Evolutionary conservation across 2,888 invertebrate species (phyloP), one percentile per base, ranked within the genome.

Genomic region (Amorpha juglandis): DNA sequence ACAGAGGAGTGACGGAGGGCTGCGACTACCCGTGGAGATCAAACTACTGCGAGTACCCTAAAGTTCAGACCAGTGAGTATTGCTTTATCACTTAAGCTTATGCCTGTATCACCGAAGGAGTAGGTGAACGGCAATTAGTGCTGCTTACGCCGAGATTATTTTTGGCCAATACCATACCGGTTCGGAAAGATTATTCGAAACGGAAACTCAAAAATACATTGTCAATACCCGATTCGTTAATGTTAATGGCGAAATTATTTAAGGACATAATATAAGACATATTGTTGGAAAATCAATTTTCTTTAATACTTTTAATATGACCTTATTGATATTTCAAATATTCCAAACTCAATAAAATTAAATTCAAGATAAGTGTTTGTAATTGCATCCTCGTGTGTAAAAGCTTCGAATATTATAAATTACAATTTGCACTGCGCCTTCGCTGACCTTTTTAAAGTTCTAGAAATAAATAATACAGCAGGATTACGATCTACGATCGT

Each of bases 11-110:
- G 9, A 97, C 97, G 1, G 97, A 98, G 81, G 97, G 97, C 1
- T 98, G 98, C 81, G 97, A 98, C 88, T 98, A 98, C 79, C 97
- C 97, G 0, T 97, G 97, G 97, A 94, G 97, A 76, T 96, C 97
- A 9, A 97, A 97, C 85, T 97, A 97, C 88, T 98, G 98, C 88
- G 97, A 97, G 70, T 93, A 93, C 70, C 94, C 94, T 66, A 94
- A 93, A 79, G 87, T 86, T 4, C 93, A 86, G 94, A 95, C 80
- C 95, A 97, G 94, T 96, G 95, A 89, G 96, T 96, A 27, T 27
- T 27, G 2, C 4, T 27, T 1, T 4, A 27, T 27, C 1, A 27
- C 27, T 27, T 27, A 27, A n/a, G n/a, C 27, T 27, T 27, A 27
- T 4, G 27, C 4, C 27, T 27, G 4, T 27, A 27, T 27, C 27